phyloP scores from a whole-genome alignment of 2,888 invertebrate species.

The Hydroisotoma schaefferi region DNA sequence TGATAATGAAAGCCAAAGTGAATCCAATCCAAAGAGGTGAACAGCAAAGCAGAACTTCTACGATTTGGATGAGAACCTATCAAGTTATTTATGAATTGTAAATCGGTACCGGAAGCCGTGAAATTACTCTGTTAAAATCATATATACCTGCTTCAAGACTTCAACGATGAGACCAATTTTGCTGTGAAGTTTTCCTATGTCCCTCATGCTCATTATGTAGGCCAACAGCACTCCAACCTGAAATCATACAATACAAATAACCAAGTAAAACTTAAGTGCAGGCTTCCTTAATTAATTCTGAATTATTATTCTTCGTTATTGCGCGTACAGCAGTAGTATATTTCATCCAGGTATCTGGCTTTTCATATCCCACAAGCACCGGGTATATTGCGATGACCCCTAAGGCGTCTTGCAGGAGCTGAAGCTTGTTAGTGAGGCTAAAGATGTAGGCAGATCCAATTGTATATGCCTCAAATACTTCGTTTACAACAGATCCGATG shows the following conservation, averaged over 20 bases:
- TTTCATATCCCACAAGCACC: slow-evolving; percentile 3
- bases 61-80: slow-evolving; percentile 25
- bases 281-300: too few species aligned
- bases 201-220: slow-evolving; percentile 31
- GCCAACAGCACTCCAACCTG: slow-evolving; percentile 29
- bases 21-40: slow-evolving; percentile 27
- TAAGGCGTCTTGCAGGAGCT: slow-evolving; percentile 23
- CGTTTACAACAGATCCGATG: slow-evolving; percentile 24
- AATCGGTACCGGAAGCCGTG: not conserved
- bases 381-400: slow-evolving; percentile 24
- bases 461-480: slow-evolving; percentile 26
- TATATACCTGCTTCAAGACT: slow-evolving; percentile 23
- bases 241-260: not conserved
- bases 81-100: not conserved
- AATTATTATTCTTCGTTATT: too few species aligned
- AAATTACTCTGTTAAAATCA: too few species aligned
- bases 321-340: slow-evolving; percentile 27
- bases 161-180: slow-evolving; percentile 32
- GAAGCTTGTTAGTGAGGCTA: slow-evolving; percentile 23
- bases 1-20: slow-evolving; percentile 28
- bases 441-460: slow-evolving; percentile 23
- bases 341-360: slow-evolving; percentile 29
- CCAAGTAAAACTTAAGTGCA: too few species aligned
- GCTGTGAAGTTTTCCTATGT: slow-evolving; percentile 29
- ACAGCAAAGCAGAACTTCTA: slow-evolving; percentile 27